Evolutionary conservation across 2,797 vertebrate genomes (phyloP).

Genomic region (Gymnocypris eckloni): DNA sequence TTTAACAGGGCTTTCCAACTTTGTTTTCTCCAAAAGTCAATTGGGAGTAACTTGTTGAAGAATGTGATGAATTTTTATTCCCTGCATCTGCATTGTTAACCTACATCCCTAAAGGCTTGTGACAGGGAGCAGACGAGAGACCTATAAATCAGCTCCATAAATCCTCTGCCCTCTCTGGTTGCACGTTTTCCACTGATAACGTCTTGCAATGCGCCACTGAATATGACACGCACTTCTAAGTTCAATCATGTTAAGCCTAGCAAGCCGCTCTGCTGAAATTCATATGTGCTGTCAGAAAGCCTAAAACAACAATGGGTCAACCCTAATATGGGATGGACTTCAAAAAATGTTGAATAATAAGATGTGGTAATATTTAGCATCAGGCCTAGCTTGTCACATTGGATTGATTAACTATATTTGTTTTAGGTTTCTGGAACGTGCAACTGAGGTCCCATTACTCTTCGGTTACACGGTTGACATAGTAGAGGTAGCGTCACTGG

Average conservation of each 20-base stretch:
- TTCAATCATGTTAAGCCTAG: slow-evolving; percentile 16
- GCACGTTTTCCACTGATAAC: slow-evolving; percentile 24
- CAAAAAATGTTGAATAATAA: slow-evolving; percentile 42
- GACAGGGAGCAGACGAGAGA: slow-evolving; percentile 32
- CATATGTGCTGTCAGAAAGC: slow-evolving; percentile 17
- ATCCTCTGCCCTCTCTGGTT: slow-evolving; percentile 17
- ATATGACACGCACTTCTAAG: slow-evolving; percentile 7
- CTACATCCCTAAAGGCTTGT: slow-evolving; percentile 43
- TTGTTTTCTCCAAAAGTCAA: slow-evolving; percentile 1
- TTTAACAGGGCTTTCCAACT: not conserved
- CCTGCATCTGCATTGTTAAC: slow-evolving; percentile 42
- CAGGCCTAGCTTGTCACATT: slow-evolving; percentile 50
- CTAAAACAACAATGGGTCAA: slow-evolving; percentile 39
- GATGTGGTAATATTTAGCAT: slow-evolving; percentile 41
- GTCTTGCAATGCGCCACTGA: not conserved
- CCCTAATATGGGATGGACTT: slow-evolving; percentile 36
- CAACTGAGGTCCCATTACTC: slow-evolving; percentile 47
- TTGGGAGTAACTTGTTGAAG: slow-evolving; percentile 36
- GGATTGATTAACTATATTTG: slow-evolving; percentile 61
- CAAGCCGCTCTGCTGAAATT: slow-evolving; percentile 23
- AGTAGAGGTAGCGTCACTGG: slow-evolving; percentile 23
- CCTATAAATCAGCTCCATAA: slow-evolving; percentile 44
- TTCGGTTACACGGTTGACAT: slow-evolving; percentile 34
- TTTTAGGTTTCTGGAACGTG: slow-evolving; percentile 61
- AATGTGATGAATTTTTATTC: slow-evolving; percentile 47